phyloP scores from a whole-genome alignment of 2,113 vertebrate genomes.

The Notarius quadriscutis region DNA sequence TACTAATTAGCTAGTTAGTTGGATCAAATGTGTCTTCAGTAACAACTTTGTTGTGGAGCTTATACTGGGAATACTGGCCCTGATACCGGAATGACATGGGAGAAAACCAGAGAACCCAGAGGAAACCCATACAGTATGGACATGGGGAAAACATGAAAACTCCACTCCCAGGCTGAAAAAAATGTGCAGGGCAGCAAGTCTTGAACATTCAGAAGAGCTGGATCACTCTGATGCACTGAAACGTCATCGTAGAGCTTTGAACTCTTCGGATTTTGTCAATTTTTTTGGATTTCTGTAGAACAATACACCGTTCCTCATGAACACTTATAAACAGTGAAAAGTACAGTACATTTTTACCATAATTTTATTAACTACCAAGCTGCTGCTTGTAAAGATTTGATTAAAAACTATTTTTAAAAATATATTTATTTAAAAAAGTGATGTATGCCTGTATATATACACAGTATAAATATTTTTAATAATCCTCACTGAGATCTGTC shows the following conservation, averaged over 20 bases:
- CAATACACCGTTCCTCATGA: constrained; percentile 1
- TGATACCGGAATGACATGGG: not conserved
- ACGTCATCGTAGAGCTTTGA: not conserved
- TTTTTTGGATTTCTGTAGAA: not conserved
- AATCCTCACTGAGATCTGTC: constrained; percentile 46
- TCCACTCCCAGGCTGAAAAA: not conserved
- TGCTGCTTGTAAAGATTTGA: constrained; percentile 59
- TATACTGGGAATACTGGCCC: not conserved
- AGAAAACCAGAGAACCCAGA: not conserved
- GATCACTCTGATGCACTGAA: no score
- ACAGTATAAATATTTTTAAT: constrained; percentile 58
- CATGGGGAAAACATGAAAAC: not conserved
- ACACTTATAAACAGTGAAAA: not conserved
- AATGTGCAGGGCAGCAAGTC: not conserved
- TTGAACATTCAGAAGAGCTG: not conserved
- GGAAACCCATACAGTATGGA: not conserved
- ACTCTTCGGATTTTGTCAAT: not conserved
- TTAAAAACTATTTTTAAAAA: constrained; percentile 67
- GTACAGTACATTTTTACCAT: constrained; percentile 48
- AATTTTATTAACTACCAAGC: constrained; percentile 58
- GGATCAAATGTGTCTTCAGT: no score
- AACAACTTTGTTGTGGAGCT: not conserved
- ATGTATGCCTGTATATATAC: constrained; percentile 20
- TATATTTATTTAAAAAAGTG: constrained; percentile 69
- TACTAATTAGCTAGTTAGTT: not conserved